Conservation (phyloP, 2,888 invertebrate genomes). For the Pyrgus malvae region DNA sequence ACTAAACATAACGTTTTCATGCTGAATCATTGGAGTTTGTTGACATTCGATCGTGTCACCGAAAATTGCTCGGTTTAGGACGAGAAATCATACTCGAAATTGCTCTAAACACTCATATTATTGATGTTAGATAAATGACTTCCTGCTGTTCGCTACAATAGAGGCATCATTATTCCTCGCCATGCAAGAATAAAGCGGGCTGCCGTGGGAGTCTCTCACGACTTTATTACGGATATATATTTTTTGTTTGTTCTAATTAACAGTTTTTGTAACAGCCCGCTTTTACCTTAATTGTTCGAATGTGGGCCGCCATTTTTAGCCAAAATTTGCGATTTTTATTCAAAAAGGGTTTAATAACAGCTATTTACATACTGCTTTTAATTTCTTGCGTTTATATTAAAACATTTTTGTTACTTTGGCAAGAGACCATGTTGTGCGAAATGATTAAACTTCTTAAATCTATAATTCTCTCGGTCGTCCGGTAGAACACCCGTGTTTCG, state of each 20-base stretch:
- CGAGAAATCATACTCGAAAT: slow-evolving; percentile 78
- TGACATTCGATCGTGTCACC: slow-evolving; percentile 20
- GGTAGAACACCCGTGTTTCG: no score
- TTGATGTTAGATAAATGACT: slow-evolving; percentile 82
- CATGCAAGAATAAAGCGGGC: slow-evolving; percentile 62
- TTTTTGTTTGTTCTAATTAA: slow-evolving; percentile 80
- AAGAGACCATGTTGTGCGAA: no score
- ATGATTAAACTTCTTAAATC: no score
- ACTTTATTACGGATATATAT: slow-evolving; percentile 78
- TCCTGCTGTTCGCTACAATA: slow-evolving; percentile 76
- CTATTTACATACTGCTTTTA: no score
- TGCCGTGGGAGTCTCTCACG: slow-evolving; percentile 78
- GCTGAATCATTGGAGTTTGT: slow-evolving; percentile 27
- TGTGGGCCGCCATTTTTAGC: slow-evolving; percentile 30
- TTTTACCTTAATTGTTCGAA: slow-evolving; percentile 76
- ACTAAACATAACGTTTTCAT: no score
- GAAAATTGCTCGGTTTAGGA: slow-evolving; percentile 73
- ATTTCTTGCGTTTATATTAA: no score
- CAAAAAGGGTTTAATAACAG: neutral
- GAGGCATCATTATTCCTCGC: slow-evolving; percentile 75
- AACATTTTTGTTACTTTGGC: no score
- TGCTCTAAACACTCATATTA: slow-evolving; percentile 80
- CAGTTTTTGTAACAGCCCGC: slow-evolving; percentile 75
- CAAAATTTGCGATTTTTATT: slow-evolving; percentile 6
- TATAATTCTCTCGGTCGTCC: no score